Evolutionary conservation across 1,140 invertebrate species (phyloP).

Genomic region (Thereuonema tuberculata): DNA sequence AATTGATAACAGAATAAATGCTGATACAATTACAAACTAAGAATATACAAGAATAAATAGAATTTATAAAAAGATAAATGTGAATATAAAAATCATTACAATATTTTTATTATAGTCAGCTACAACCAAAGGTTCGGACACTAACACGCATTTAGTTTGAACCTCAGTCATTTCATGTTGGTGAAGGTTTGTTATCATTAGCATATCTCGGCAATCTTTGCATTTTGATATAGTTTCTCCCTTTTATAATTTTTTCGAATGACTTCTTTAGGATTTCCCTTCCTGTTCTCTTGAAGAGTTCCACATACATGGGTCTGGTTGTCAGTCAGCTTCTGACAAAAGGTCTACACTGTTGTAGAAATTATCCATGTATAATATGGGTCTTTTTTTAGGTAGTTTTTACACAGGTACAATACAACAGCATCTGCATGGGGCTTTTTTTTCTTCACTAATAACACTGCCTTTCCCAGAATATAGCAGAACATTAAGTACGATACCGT

Average conservation of each 20-base stretch:
- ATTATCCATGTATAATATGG: constrained; percentile 14
- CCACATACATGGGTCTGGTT: background rate
- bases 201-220: background rate
- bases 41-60: too few relatives aligned
- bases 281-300: background rate
- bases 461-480: background rate
- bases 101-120: background rate
- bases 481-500: background rate
- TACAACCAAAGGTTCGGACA: background rate
- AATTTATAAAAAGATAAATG: too few relatives aligned
- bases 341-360: constrained; percentile 7
- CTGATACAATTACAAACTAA: too few relatives aligned
- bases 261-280: background rate
- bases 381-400: constrained; percentile 6
- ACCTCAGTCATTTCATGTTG: background rate
- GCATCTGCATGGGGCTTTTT: constrained; percentile 16
- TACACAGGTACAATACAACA: constrained; percentile 13
- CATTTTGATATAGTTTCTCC: background rate
- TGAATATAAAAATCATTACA: too few relatives aligned
- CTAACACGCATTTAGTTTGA: too few relatives aligned
- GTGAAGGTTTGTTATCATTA: background rate
- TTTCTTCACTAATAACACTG: background rate
- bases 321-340: background rate
- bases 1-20: too few relatives aligned
- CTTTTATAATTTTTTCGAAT: background rate